Evolutionary conservation across 2,113 vertebrate species (phyloP), one percentile per base, ranked within the genome.

Genomic region (Gymnorhina tibicen): DNA sequence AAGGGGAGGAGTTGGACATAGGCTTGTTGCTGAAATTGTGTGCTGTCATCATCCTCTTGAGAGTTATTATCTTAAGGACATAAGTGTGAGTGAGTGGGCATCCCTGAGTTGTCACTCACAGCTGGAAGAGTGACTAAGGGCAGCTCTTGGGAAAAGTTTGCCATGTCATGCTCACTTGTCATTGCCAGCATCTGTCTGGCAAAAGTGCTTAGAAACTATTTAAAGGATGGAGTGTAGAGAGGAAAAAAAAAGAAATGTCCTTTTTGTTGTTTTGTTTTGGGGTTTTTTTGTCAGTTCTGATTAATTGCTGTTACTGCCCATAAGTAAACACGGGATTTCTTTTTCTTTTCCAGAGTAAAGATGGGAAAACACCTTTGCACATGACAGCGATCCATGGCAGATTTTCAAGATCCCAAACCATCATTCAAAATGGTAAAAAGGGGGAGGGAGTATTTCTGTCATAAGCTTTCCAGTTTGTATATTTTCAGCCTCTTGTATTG

Each of bases 351-450:
- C 97, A 99, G 99, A 99, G 99, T 98, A 99, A 99, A 98, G 99
- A 99, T 96, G 99, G 99, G 24, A 99, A 99, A 97, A 99, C 99
- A 67, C 99, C 99, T 59, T 98, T 99, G 84, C 99, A 99, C 95
- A 99, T 99, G 99, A 99, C 99, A 18, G 99, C 99, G 6, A 99
- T 99, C 94, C 99, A 99, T 50, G 99, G 99, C 93, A 98, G 99
- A 97, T 99, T 99, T 98, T 99, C 99, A 91, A 98, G 99, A 98
- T 99, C 99, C 91, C 99, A 99, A 98, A 99, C 99, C 75, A 99
- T 99, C 97, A 99, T 99, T 97, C 99, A 99, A 91, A 99, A 99
- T 92, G 99, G 99, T 99, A 98, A 99, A 98, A 97, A 95, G 13
- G 5, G 56, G 16, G 13, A 69, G 37, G 35, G 74, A 60, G 14